Percentiles rank a stretch among this genome's conserved stretches.
Conservation (phyloP, 2,113 vertebrate genomes). For the Rhinolophus sinicus region DNA sequence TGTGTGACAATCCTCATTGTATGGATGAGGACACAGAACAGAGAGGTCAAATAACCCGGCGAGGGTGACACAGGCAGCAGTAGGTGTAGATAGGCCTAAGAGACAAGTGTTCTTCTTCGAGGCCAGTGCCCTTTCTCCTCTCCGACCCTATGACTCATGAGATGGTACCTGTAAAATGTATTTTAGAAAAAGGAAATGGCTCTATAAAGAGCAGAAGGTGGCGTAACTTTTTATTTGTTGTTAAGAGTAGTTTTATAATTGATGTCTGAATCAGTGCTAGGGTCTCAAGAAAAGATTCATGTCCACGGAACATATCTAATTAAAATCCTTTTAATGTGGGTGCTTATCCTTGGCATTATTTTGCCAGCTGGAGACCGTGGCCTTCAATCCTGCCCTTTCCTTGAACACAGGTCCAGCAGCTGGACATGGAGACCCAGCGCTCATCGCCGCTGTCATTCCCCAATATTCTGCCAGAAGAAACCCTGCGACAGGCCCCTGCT, state of each 20-base stretch:
- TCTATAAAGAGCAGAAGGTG: not conserved
- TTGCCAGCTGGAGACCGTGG: not conserved
- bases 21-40: not conserved
- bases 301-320: not conserved
- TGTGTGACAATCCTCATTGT: not conserved
- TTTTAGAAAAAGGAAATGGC: not conserved
- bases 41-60: not conserved
- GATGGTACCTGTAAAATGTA: not conserved
- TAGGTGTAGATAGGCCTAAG: not conserved
- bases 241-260: not conserved
- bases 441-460: constrained; percentile 63
- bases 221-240: not conserved
- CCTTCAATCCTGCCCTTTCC: constrained; percentile 35
- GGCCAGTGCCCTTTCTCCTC: not conserved
- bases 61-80: not conserved
- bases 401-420: constrained; percentile 65
- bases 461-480: constrained; percentile 54
- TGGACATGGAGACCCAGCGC: constrained; percentile 61
- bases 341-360: not conserved
- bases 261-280: not conserved
- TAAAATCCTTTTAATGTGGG: not conserved
- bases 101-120: not conserved
- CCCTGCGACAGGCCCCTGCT: constrained; percentile 19
- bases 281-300: not conserved
- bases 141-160: fast-evolving